These are phyloP conservation scores for Leistus spinibarbis DNA, from an alignment of 2,888 invertebrate genomes.

Conservation along the genomic window DNA sequence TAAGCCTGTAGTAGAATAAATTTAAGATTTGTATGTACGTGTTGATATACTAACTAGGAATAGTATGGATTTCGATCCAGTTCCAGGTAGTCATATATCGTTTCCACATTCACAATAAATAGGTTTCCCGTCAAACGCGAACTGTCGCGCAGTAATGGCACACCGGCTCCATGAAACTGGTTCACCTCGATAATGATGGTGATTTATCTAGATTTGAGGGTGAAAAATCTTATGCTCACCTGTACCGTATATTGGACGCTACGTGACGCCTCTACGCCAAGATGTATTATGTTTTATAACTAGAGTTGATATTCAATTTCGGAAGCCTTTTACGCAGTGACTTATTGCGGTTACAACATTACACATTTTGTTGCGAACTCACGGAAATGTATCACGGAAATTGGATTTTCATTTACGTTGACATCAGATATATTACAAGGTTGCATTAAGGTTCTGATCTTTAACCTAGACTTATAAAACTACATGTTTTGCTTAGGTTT, in stretches of 20 bases:
- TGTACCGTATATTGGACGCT: conserved; percentile 18
- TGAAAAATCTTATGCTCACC: conserved; percentile 31
- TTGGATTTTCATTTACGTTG: not conserved
- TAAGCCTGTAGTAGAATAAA: too few relatives aligned
- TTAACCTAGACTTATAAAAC: too few relatives aligned
- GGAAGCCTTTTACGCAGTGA: conserved; percentile 7
- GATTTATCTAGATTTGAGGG: conserved; percentile 33
- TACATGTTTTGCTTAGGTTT: too few relatives aligned
- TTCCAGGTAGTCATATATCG: not conserved
- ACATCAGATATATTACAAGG: not conserved
- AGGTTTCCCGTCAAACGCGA: not conserved
- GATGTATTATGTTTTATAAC: conserved; percentile 31
- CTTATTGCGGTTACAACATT: not conserved
- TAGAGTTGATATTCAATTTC: conserved; percentile 29
- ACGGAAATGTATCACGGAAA: not conserved
- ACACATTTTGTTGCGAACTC: not conserved
- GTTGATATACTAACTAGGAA: not conserved
- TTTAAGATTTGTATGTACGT: too few relatives aligned
- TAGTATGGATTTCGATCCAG: not conserved
- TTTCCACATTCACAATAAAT: not conserved
- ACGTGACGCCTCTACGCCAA: conserved; percentile 1
- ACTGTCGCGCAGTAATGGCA: too few relatives aligned
- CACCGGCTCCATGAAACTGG: not conserved
- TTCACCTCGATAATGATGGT: conserved; percentile 27
- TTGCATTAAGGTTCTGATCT: too few relatives aligned